These are phyloP conservation scores for Microctonus aethiopoides DNA, from an alignment of 2,888 invertebrate species.

Conservation along the genomic window DNA sequence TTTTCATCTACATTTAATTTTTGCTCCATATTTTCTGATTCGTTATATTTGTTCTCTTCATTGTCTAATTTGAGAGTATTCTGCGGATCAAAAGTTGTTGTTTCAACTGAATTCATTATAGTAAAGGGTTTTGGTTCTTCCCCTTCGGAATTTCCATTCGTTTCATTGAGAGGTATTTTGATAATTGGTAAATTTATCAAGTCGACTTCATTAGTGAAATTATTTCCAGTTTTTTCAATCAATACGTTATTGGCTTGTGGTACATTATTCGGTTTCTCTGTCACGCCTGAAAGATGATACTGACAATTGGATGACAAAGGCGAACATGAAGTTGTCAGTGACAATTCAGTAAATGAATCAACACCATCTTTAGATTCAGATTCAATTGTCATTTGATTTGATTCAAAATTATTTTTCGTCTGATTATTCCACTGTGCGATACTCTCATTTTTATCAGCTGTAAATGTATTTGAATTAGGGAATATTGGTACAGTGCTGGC, in stretches of 20 bases:
- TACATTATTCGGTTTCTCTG: background rate
- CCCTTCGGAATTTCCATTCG: background rate
- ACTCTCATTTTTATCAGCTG: conserved; percentile 41
- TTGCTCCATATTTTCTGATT: background rate
- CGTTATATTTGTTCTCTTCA: background rate
- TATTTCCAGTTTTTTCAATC: conserved; percentile 5
- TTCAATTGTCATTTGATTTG: conserved; percentile 31
- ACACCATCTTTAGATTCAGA: conserved; percentile 40
- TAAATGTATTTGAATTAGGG: conserved; percentile 56
- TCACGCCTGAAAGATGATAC: background rate
- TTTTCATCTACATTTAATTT: background rate
- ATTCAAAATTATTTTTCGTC: background rate
- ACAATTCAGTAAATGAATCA: too few relatives aligned
- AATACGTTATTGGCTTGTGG: background rate
- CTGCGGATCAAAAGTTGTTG: background rate
- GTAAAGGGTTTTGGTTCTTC: background rate
- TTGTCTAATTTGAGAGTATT: background rate
- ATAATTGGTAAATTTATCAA: background rate
- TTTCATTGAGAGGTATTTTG: background rate
- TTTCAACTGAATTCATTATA: background rate
- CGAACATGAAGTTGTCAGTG: conserved; percentile 43
- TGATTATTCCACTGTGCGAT: background rate
- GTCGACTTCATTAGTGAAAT: conserved; percentile 13
- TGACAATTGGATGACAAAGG: conserved; percentile 19
- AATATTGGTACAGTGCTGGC: conserved; percentile 48